Conservation (phyloP, 2,888 invertebrate species). For the Pardosa pseudoannulata region DNA sequence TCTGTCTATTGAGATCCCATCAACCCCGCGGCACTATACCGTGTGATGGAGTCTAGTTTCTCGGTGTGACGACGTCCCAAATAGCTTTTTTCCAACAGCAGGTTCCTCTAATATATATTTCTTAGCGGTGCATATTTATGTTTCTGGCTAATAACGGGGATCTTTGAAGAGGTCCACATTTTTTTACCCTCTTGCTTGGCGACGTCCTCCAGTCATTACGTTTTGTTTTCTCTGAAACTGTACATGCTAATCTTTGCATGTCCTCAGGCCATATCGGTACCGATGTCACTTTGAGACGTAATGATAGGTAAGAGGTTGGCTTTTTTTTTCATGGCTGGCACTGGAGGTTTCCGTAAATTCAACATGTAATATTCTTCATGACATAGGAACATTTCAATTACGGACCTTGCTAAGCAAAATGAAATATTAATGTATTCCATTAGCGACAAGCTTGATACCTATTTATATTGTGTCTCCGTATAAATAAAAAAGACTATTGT, state of each 20-base stretch:
- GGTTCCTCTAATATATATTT: neutral
- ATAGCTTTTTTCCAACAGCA: neutral
- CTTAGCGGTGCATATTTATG: conserved; percentile 3
- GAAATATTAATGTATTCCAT: neutral
- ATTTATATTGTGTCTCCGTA: too few relatives aligned
- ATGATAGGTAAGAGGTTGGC: neutral
- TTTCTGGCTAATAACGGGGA: neutral
- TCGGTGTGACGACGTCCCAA: neutral
- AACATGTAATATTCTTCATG: neutral
- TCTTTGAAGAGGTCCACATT: neutral
- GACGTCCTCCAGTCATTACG: neutral
- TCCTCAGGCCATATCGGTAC: neutral
- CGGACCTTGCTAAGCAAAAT: neutral
- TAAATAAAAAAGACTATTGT: too few relatives aligned
- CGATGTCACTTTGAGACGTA: neutral
- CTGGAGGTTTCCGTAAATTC: neutral
- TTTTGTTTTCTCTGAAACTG: neutral
- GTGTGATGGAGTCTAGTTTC: neutral
- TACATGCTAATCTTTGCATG: neutral
- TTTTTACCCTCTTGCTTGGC: too few relatives aligned
- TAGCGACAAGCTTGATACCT: too few relatives aligned
- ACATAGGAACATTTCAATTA: neutral
- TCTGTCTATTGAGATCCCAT: neutral
- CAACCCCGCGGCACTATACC: neutral
- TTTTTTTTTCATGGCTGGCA: neutral